A percentile compares a stretch with the other conserved stretches of the same genome.
Evolutionary conservation across 2,888 invertebrate genomes (phyloP).

Genomic region (Osmoderma eremita): DNA sequence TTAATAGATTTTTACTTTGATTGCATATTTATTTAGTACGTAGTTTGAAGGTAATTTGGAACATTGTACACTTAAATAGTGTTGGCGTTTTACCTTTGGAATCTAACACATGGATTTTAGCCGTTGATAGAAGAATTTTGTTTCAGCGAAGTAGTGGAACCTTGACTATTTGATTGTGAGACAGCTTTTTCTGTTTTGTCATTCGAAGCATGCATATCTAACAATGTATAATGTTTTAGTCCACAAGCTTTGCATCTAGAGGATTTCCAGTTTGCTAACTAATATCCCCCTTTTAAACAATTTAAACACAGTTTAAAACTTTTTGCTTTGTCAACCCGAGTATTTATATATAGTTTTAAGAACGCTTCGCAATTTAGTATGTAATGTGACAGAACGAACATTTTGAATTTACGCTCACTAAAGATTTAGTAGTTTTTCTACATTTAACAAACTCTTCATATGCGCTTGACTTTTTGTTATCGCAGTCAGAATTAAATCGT

Average conservation of each 20-base stretch:
- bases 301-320: slow-evolving; percentile 9
- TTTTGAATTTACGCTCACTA: too few species aligned
- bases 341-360: too few species aligned
- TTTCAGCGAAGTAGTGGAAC: not conserved
- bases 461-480: too few species aligned
- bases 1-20: too few species aligned
- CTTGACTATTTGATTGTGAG: not conserved
- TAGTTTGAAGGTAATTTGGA: too few species aligned
- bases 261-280: slow-evolving; percentile 1
- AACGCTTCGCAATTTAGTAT: too few species aligned
- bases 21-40: too few species aligned
- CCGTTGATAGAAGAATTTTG: slow-evolving; percentile 22
- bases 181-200: not conserved
- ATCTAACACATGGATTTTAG: not conserved
- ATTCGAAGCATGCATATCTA: not conserved
- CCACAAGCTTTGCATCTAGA: not conserved
- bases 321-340: not conserved
- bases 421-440: too few species aligned
- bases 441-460: too few species aligned
- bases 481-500: too few species aligned
- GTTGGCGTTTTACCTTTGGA: not conserved
- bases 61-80: too few species aligned
- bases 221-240: not conserved
- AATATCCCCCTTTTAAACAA: slow-evolving; percentile 17
- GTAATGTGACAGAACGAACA: too few species aligned